phyloP scores from a whole-genome alignment of 2,113 vertebrate species.

The Pantherophis guttatus region DNA sequence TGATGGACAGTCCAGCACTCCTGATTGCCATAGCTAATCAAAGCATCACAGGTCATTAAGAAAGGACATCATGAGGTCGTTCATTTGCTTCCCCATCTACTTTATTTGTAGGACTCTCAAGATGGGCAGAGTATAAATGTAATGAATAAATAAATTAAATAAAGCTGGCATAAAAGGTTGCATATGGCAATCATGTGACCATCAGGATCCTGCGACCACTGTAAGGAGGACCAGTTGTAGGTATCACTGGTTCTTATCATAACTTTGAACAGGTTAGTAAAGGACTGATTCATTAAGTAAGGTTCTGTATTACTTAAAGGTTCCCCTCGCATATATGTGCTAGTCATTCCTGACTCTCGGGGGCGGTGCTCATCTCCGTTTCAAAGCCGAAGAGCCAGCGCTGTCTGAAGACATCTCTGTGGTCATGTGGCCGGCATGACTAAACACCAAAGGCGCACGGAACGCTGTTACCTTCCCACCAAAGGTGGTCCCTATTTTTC shows the following conservation, averaged over 20 bases:
- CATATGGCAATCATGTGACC: neutral
- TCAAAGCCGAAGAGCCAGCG: too few relatives aligned
- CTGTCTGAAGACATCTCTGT: too few relatives aligned
- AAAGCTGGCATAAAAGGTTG: neutral
- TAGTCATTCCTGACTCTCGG: too few relatives aligned
- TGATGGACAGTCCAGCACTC: neutral
- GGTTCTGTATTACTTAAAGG: neutral
- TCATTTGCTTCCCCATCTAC: neutral
- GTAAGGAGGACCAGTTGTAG: neutral
- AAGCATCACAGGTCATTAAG: neutral
- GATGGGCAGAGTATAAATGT: neutral
- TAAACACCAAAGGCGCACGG: too few relatives aligned
- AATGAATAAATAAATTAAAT: neutral
- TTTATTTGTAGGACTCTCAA: neutral
- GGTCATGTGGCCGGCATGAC: too few relatives aligned
- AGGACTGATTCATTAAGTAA: neutral
- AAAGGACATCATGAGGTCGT: neutral
- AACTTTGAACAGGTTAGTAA: neutral
- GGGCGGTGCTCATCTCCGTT: too few relatives aligned
- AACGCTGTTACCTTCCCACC: too few relatives aligned
- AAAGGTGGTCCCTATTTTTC: too few relatives aligned
- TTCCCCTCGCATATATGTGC: too few relatives aligned
- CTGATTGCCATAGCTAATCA: neutral
- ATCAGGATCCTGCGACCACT: neutral
- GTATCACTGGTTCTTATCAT: neutral